Conservation (phyloP, 2,888 invertebrate genomes). For the Leucoma salicis region DNA sequence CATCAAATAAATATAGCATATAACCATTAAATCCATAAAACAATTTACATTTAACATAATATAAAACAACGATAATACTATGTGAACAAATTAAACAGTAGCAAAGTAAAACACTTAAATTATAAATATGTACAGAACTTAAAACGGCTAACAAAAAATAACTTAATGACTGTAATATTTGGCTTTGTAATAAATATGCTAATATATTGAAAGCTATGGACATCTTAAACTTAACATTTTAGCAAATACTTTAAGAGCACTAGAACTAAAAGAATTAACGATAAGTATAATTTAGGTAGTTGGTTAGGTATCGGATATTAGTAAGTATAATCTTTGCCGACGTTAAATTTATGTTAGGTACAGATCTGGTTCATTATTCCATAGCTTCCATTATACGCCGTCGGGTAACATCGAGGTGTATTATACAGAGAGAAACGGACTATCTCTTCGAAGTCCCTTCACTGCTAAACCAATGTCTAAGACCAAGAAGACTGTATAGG, state of each 20-base stretch:
- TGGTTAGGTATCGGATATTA: not conserved
- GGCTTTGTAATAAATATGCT: conserved; percentile 81
- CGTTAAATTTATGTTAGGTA: not conserved
- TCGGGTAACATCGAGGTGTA: conserved; percentile 80
- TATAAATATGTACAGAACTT: conserved; percentile 74
- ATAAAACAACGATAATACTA: conserved; percentile 79
- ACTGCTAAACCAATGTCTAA: conserved; percentile 76
- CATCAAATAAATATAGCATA: conserved; percentile 72
- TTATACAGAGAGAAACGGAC: conserved; percentile 49
- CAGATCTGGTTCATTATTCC: conserved; percentile 43
- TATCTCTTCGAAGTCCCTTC: conserved; percentile 77
- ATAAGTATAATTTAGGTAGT: not conserved
- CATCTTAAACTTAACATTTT: conserved; percentile 12
- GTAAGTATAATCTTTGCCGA: not conserved
- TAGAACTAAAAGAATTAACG: not conserved
- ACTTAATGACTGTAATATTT: conserved; percentile 79
- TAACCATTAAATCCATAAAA: conserved; percentile 44
- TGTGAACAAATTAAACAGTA: conserved; percentile 61
- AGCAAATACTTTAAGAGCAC: not conserved
- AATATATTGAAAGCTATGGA: conserved; percentile 78
- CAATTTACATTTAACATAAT: conserved; percentile 67
- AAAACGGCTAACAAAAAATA: conserved; percentile 71
- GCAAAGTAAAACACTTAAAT: conserved; percentile 72
- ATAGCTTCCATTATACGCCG: conserved; percentile 78
- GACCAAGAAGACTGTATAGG: conserved; percentile 70